Base-by-base conservation (phyloP, 2,113 vertebrate species). In the Oryzias curvinotus region DNA sequence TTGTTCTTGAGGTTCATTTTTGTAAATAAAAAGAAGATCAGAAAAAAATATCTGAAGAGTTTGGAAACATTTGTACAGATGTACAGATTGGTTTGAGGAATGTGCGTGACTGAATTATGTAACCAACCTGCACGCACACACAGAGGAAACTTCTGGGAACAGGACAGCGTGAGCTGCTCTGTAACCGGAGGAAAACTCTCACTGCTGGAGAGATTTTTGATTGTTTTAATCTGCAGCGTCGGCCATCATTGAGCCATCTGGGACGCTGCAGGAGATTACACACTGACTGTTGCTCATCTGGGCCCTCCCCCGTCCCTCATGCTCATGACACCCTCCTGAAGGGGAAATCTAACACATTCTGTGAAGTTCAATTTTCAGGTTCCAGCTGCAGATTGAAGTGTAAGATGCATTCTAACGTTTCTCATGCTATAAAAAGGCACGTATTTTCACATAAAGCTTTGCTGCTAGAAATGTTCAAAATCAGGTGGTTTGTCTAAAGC, bases 211-310 rank as follows among this genome's bases (percentile, higher is more conserved):
- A 78, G 78, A 85, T 77, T 84, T 85, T 60, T 80, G 84, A 85
- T 87, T 77, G 84, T 88, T 88, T 90, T 90, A 87, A 90, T 90
- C 85, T 83, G 78, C 57, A 65, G 64, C 71, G 79, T 87, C 76
- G 83, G 80, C 86, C 81, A 61, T 85, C 71, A 60, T 74, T 71
- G 67, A 87, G 76, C 90, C 87, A 91, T 91, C 86, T 91, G 86
- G 87, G 86, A 87, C 83, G 81, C 85, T 87, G 84, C 83, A 86
- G 89, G 90, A 87, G 86, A 91, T 89, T 89, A 88, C 78, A 87
- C 65, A 78, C 61, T 84, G 44, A 65, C 57, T 77, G 82, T 80
- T 78, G 75, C 71, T 88, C 85, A 82, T 82, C 80, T 78, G 68
- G 47, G 57, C 36, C 77, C 43, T 74, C 74, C 77, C 70, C 75